phyloP scores from a whole-genome alignment of 2,113 vertebrate species.

The Scopus umbretta region DNA sequence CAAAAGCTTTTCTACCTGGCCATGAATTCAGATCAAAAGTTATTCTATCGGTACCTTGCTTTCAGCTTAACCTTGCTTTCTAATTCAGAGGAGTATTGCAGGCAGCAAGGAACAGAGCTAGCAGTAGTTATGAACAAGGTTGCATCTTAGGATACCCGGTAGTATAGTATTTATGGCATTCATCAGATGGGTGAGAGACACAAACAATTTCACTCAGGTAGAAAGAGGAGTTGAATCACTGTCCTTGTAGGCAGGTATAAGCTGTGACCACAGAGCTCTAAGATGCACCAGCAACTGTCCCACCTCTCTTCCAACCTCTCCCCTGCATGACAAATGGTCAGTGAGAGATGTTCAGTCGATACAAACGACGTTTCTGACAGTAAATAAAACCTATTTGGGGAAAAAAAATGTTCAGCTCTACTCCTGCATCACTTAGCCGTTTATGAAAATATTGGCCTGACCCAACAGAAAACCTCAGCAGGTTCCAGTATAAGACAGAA shows the following conservation, averaged over 20 bases:
- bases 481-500: background rate
- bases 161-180: background rate
- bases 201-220: background rate
- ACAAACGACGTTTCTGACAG: background rate
- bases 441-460: background rate
- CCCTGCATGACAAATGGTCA: background rate
- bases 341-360: background rate
- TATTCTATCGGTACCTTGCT: fast-evolving
- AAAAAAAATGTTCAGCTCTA: background rate
- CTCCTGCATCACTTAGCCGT: background rate
- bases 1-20: background rate
- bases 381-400: background rate
- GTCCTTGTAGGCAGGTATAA: background rate
- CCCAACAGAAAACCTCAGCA: background rate
- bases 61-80: background rate
- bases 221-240: background rate
- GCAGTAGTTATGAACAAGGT: background rate
- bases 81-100: background rate
- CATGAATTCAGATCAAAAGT: background rate
- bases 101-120: background rate
- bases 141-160: background rate
- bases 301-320: background rate
- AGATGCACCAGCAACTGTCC: background rate
- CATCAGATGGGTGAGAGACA: background rate
- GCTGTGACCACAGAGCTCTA: background rate